These are phyloP conservation scores for Pterobdella sp. DNA, from an alignment of 2,888 invertebrate species.

Conservation along the genomic window DNA sequence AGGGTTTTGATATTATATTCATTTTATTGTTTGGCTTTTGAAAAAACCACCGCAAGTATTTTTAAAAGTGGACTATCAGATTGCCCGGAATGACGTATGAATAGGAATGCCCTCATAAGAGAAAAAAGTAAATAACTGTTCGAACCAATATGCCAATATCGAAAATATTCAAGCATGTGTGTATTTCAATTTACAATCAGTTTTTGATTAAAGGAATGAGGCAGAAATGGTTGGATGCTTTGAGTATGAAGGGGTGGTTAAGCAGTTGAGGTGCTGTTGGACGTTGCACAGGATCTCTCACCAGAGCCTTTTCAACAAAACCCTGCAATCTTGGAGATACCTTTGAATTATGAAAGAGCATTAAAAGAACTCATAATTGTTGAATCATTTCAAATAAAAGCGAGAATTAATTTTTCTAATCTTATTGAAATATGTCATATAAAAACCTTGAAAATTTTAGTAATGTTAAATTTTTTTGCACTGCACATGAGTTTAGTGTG, in stretches of 20 bases:
- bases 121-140: too few species aligned
- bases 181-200: not conserved
- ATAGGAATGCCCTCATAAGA: not conserved
- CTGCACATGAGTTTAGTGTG: not conserved
- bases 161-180: not conserved
- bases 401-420: not conserved
- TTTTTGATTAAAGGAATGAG: slow-evolving; percentile 13
- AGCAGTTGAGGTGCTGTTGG: slow-evolving; percentile 6
- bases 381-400: too few species aligned
- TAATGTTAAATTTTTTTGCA: not conserved
- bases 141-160: too few species aligned
- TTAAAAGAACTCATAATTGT: too few species aligned
- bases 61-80: too few species aligned
- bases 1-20: too few species aligned
- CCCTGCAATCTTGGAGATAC: slow-evolving; percentile 14
- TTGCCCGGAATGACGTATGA: too few species aligned
- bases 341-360: not conserved
- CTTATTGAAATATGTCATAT: not conserved
- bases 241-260: slow-evolving; percentile 1
- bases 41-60: too few species aligned
- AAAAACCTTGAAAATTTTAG: not conserved
- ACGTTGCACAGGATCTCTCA: not conserved
- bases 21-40: too few species aligned
- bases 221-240: not conserved
- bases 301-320: slow-evolving; percentile 13